phyloP scores from a whole-genome alignment of 1,140 invertebrate genomes.

The Meloidogyne floridensis region DNA sequence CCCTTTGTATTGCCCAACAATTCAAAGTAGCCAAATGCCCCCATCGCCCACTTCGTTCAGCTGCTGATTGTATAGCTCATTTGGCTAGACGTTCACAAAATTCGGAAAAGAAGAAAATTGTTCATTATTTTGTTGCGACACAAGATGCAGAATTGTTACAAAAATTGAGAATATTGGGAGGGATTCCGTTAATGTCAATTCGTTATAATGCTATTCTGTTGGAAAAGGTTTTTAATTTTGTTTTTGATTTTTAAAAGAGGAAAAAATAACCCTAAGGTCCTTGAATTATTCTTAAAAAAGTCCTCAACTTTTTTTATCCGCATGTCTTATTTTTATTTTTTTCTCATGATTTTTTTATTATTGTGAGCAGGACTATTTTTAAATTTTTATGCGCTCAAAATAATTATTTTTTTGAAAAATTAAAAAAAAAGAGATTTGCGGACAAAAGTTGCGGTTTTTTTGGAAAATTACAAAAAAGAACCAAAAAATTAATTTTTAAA shows the following conservation, averaged over 20 bases:
- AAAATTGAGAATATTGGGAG: slow-evolving; percentile 58
- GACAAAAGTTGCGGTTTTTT: no score
- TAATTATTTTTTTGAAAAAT: no score
- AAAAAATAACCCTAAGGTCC: no score
- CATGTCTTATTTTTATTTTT: no score
- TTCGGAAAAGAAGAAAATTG: slow-evolving; percentile 2
- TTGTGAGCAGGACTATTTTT: no score
- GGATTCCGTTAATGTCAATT: slow-evolving; percentile 67
- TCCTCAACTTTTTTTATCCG: no score
- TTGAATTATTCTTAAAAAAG: no score
- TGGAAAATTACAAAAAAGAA: no score
- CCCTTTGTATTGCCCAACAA: slow-evolving; percentile 81
- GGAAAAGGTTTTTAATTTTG: slow-evolving; percentile 62
- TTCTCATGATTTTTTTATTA: no score
- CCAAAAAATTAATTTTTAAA: not conserved
- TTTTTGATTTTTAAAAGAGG: no score
- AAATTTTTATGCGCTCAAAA: no score
- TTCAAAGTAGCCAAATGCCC: slow-evolving; percentile 67
- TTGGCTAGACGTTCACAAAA: slow-evolving; percentile 55
- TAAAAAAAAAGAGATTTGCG: no score
- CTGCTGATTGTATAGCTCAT: slow-evolving; percentile 57
- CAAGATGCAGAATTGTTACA: slow-evolving; percentile 66
- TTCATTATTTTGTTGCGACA: not conserved
- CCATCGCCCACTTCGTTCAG: slow-evolving; percentile 53
- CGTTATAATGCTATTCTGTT: slow-evolving; percentile 67